phyloP scores from a whole-genome alignment of 2,113 vertebrate genomes.

The Grallaria varia region DNA sequence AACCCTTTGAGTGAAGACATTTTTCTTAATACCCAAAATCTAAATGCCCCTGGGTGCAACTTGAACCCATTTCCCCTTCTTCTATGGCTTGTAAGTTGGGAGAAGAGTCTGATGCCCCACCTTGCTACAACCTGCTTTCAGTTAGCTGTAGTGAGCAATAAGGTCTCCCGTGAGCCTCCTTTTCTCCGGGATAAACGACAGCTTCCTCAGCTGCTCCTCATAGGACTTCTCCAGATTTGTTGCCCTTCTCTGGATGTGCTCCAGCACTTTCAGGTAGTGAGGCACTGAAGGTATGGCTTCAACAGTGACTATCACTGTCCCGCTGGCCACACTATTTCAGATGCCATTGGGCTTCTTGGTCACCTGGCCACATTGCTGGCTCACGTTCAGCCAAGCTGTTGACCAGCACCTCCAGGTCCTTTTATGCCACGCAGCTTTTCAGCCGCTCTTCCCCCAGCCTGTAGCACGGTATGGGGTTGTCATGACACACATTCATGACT shows the following conservation, averaged over 20 bases:
- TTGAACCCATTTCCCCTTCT: not conserved
- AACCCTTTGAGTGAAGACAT: not conserved
- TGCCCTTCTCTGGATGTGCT: not conserved
- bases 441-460: not conserved
- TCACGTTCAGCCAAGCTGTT: not conserved
- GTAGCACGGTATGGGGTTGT: fast-evolving
- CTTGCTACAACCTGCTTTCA: not conserved
- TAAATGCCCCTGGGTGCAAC: not conserved
- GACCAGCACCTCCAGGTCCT: not conserved
- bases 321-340: not conserved
- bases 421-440: not conserved
- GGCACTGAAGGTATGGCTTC: not conserved
- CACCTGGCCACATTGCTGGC: not conserved
- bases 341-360: not conserved
- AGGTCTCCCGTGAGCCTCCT: too few species aligned
- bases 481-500: fast-evolving
- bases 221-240: not conserved
- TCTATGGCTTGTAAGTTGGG: not conserved
- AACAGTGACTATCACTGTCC: not conserved
- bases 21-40: not conserved
- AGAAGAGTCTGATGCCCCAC: not conserved
- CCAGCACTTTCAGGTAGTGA: not conserved
- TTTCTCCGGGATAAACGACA: not conserved
- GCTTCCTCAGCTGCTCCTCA: not conserved
- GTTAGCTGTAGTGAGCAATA: not conserved